Evolutionary conservation across 2,797 vertebrate species (phyloP).

Genomic region (Lycodopsis pacificus): DNA sequence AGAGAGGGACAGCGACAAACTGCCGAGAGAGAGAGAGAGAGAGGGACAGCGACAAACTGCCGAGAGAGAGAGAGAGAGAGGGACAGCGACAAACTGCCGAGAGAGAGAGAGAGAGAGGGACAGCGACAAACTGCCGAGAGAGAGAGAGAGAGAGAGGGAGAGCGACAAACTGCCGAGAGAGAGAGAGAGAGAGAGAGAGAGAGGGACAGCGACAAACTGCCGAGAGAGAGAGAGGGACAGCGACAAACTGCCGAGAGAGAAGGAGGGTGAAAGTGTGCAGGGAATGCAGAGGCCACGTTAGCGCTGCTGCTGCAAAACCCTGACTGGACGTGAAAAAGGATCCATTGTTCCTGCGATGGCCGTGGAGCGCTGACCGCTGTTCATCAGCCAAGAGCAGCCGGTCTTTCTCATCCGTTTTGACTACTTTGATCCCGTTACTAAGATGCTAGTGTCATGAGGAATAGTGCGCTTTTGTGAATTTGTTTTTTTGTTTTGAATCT

Average conservation of each 20-base stretch:
- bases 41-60: too few species aligned
- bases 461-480: constrained; percentile 53
- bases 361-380: constrained; percentile 72
- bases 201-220: too few species aligned
- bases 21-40: not conserved
- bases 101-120: constrained; percentile 19
- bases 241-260: too few species aligned
- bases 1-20: constrained; percentile 14
- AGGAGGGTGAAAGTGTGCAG: constrained; percentile 59
- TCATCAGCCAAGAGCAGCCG: constrained; percentile 64
- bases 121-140: too few species aligned
- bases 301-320: constrained; percentile 71
- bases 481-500: constrained; percentile 3
- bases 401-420: constrained; percentile 60
- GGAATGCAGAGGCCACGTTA: constrained; percentile 77
- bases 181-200: constrained; percentile 1
- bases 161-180: too few species aligned
- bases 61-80: not conserved
- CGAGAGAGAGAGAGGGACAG: constrained; percentile 9
- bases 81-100: too few species aligned
- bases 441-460: constrained; percentile 57
- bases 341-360: constrained; percentile 78
- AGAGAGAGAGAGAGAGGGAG: constrained; percentile 9
- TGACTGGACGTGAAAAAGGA: constrained; percentile 71
- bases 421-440: constrained; percentile 50